Conservation (phyloP, 2,888 invertebrate genomes). For the Heteromurus nitidus region DNA sequence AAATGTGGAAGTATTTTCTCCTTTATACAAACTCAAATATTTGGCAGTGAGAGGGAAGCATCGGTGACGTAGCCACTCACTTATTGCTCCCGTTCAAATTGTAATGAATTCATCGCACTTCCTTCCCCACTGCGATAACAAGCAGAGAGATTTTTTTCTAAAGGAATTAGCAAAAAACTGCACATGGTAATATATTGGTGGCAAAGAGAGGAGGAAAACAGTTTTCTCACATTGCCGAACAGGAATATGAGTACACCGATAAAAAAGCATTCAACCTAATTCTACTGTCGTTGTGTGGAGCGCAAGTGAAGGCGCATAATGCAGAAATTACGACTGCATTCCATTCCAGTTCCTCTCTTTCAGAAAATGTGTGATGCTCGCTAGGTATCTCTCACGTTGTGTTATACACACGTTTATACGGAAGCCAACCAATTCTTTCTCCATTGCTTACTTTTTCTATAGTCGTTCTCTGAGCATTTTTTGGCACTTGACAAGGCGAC, state of each 20-base stretch:
- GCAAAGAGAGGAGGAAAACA: conserved; percentile 7
- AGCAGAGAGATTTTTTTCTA: neutral
- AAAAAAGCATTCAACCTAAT: conserved; percentile 35
- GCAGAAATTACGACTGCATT: conserved; percentile 38
- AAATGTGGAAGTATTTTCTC: too few species aligned
- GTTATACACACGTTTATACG: neutral
- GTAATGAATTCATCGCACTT: conserved; percentile 33
- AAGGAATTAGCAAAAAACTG: conserved; percentile 12
- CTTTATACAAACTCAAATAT: conserved; percentile 34
- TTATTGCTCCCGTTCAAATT: conserved; percentile 23
- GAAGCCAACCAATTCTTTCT: conserved; percentile 10
- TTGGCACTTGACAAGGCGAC: conserved; percentile 41
- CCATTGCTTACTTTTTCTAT: too few species aligned
- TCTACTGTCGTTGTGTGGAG: conserved; percentile 19
- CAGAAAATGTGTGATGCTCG: too few species aligned
- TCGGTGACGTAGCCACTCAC: conserved; percentile 35
- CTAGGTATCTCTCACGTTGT: too few species aligned
- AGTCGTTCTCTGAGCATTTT: conserved; percentile 8
- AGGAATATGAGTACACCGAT: conserved; percentile 13
- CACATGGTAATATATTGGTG: conserved; percentile 2
- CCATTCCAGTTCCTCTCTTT: conserved; percentile 20
- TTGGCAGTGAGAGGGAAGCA: conserved; percentile 37
- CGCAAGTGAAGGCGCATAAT: conserved; percentile 32
- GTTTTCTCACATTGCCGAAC: neutral
- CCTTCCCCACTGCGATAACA: conserved; percentile 3